phyloP scores from a whole-genome alignment of 2,888 invertebrate genomes.

The Dasypogon diadema region DNA sequence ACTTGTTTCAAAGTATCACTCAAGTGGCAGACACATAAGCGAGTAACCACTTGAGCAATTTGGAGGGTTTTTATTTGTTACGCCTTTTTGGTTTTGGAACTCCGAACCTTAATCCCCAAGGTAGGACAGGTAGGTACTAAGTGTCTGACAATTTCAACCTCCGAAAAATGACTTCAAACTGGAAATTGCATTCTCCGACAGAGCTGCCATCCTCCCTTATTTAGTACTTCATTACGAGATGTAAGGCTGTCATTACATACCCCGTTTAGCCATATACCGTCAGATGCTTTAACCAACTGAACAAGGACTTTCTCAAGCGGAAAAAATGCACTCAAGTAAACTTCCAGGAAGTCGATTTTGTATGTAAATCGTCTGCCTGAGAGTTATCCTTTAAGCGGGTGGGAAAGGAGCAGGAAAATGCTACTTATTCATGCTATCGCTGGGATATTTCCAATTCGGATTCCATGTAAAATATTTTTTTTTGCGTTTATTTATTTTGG shows the following conservation, averaged over 20 bases:
- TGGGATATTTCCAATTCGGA: constrained; percentile 17
- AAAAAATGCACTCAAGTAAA: constrained; percentile 25
- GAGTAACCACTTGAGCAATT: constrained; percentile 14
- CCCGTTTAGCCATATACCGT: constrained; percentile 6
- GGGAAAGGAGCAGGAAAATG: background rate
- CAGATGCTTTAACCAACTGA: too few relatives aligned
- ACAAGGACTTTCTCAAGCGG: background rate
- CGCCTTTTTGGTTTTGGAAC: background rate
- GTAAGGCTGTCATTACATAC: too few relatives aligned
- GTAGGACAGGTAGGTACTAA: too few relatives aligned
- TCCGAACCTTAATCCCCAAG: too few relatives aligned
- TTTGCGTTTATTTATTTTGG: too few relatives aligned
- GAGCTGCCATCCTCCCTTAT: constrained; percentile 1
- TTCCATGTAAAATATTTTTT: constrained; percentile 17
- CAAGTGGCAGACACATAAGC: too few relatives aligned
- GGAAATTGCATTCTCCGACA: background rate
- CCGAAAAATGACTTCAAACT: constrained; percentile 1
- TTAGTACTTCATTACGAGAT: constrained; percentile 8
- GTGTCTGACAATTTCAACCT: too few relatives aligned
- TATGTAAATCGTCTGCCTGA: constrained; percentile 11
- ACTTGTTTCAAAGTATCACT: background rate
- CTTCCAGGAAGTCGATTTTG: constrained; percentile 30
- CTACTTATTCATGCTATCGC: constrained; percentile 27
- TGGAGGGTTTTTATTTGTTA: constrained; percentile 20
- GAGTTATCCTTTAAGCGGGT: background rate